Evolutionary conservation across 1,140 invertebrate species (phyloP).

Genomic region (Pristionchus pacificus): DNA sequence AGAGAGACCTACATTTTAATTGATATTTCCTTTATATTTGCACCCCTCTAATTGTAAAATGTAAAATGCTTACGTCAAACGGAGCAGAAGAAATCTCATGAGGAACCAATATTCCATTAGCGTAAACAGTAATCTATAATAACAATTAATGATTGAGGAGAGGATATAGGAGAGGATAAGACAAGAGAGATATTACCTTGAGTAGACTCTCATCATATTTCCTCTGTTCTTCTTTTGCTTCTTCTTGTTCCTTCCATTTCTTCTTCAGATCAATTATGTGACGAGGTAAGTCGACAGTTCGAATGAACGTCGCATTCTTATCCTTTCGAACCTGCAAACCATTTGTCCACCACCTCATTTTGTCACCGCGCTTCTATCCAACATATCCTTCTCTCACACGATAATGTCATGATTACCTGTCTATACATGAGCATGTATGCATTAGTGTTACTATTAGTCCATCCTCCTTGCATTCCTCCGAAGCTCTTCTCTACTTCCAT

Average conservation of each 20-base stretch:
- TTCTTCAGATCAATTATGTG: constrained; percentile 61
- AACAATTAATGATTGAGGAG: no score
- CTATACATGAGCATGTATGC: constrained; percentile 90
- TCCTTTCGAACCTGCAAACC: constrained; percentile 62
- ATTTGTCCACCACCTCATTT: constrained; percentile 59
- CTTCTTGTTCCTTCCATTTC: constrained; percentile 66
- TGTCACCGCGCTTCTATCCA: no score
- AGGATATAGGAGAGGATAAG: no score
- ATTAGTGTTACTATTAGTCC: constrained; percentile 73
- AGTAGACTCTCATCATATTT: constrained; percentile 67
- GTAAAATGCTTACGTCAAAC: no score
- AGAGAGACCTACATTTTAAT: no score
- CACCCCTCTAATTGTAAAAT: no score
- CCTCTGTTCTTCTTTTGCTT: constrained; percentile 67
- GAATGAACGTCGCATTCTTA: constrained; percentile 38
- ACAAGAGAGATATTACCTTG: constrained; percentile 63
- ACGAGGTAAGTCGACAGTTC: constrained; percentile 38
- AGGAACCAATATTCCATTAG: no score
- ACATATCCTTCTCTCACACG: no score
- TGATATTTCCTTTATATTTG: no score
- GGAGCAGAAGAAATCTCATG: no score
- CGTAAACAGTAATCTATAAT: no score
- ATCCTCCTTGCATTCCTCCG: constrained; percentile 66
- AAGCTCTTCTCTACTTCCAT: constrained; percentile 80
- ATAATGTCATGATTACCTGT: constrained; percentile 65